Conservation (phyloP, 2,113 vertebrate species). For the Helogale parvula region DNA sequence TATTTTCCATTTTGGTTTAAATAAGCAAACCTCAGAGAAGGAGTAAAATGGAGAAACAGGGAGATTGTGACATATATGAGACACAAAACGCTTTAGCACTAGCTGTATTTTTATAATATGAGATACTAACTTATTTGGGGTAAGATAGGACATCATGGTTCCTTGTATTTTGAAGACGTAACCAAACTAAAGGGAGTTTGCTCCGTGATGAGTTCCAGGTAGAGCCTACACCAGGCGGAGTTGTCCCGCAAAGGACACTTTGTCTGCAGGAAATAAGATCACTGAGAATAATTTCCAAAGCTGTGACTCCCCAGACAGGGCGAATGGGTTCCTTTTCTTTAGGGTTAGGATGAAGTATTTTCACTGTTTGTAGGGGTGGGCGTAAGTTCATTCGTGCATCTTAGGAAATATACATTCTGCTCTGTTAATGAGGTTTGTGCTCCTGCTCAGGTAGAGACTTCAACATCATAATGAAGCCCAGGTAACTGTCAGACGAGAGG, state of each 20-base stretch:
- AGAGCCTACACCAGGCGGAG: background rate
- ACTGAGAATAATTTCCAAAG: background rate
- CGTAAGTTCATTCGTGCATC: accelerated
- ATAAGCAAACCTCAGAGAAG: background rate
- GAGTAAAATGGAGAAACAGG: background rate
- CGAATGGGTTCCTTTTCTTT: background rate
- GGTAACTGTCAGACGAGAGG: background rate
- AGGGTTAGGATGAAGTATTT: background rate
- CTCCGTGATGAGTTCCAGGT: background rate
- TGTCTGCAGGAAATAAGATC: background rate
- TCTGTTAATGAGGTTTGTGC: background rate
- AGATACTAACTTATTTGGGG: background rate
- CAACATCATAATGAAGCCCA: background rate
- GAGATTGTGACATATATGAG: background rate
- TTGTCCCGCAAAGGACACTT: background rate
- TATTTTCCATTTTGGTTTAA: background rate
- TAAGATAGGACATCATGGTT: background rate
- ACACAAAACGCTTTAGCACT: background rate
- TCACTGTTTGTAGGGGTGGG: background rate
- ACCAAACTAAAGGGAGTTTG: background rate
- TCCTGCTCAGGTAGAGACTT: background rate
- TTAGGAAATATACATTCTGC: background rate
- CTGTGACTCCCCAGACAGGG: background rate
- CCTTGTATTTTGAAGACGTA: background rate
- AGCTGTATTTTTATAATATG: background rate